Evolutionary conservation across 2,888 invertebrate species (phyloP), one percentile per base, ranked within the genome.

Genomic region (Lasioglossum figueresi): DNA sequence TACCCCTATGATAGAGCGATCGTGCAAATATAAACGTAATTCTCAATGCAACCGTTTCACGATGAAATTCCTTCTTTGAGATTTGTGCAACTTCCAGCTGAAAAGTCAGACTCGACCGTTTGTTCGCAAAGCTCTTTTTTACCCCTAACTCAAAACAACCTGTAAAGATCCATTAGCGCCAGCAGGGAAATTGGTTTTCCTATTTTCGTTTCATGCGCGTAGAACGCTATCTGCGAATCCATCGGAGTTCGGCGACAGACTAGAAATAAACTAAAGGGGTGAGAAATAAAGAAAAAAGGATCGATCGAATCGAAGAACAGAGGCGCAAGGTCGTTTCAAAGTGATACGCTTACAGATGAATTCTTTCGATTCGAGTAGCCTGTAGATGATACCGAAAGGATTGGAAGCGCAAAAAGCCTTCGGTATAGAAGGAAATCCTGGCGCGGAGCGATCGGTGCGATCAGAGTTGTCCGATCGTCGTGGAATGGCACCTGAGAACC

Each of bases 401-500:
- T 56, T 12, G n/a, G 4, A 10, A n/a, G 56, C n/a, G 10, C 2
- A 10, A 56, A 56, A n/a, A 56, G 52, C n/a, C 52, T 56, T n/a
- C n/a, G n/a, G 1, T n/a, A 3, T 10, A 3, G n/a, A 56, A 56
- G 10, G n/a, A 56, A 56, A n/a, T 56, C 56, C n/a, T 10, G 4
- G 56, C 10, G n/a, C 56, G 12, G 56, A n/a, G 12, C n/a, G 56
- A 56, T n/a, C 12, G 12, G 4, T 0, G 4, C 1, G 56, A 12
- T 56, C 56, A 4, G 56, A n/a, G n/a, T 56, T 12, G 12, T n/a
- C 12, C 3, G n/a, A 79, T 81, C 76, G 79, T 34, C 52, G 79
- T 56, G 76, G 79, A 83, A 87, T 59, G 27, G 34, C 31, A 56
- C 63, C 70, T 48, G 66, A 31, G 27, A 71, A 34, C 76, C 66